Percentiles rank a stretch among this genome's conserved stretches.
Evolutionary conservation across 2,888 invertebrate species (phyloP).

Genomic region (Prosapia bicincta): DNA sequence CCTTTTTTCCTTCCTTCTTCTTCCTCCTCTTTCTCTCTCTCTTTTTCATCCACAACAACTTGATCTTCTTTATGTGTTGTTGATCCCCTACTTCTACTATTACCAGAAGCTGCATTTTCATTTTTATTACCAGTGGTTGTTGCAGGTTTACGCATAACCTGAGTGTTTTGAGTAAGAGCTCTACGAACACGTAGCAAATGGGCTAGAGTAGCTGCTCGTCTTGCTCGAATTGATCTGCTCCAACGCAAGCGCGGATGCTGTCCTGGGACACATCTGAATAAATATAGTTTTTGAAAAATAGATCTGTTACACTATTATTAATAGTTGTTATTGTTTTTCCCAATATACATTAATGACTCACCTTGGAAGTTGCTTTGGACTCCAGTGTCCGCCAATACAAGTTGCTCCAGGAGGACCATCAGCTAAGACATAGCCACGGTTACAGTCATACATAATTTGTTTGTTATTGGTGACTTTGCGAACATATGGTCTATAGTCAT

Average conservation of each 20-base stretch:
- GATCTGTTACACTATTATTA: background rate
- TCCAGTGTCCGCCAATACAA: constrained; percentile 92
- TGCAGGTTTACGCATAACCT: constrained; percentile 36
- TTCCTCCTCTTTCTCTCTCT: constrained; percentile 41
- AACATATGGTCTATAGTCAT: constrained; percentile 92
- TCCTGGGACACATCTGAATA: constrained; percentile 67
- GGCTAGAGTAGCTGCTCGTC: constrained; percentile 20
- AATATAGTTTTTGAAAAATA: background rate
- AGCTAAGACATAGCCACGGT: constrained; percentile 82
- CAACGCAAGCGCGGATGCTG: constrained; percentile 84
- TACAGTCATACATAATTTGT: constrained; percentile 94
- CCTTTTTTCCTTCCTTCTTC: constrained; percentile 45
- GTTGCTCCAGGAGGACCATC: constrained; percentile 92
- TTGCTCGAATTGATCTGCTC: constrained; percentile 55
- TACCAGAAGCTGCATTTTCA: constrained; percentile 28
- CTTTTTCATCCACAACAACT: constrained; percentile 38
- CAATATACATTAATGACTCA: too few species aligned
- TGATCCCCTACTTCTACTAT: constrained; percentile 27
- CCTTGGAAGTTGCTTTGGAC: constrained; percentile 81
- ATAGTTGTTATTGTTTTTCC: background rate
- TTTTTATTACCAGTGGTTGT: constrained; percentile 27
- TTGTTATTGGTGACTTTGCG: constrained; percentile 86
- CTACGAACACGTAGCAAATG: constrained; percentile 31
- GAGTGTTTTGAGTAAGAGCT: constrained; percentile 40
- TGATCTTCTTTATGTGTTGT: background rate